Base-by-base conservation (phyloP, 2,113 vertebrate species). In the Daboia siamensis region DNA sequence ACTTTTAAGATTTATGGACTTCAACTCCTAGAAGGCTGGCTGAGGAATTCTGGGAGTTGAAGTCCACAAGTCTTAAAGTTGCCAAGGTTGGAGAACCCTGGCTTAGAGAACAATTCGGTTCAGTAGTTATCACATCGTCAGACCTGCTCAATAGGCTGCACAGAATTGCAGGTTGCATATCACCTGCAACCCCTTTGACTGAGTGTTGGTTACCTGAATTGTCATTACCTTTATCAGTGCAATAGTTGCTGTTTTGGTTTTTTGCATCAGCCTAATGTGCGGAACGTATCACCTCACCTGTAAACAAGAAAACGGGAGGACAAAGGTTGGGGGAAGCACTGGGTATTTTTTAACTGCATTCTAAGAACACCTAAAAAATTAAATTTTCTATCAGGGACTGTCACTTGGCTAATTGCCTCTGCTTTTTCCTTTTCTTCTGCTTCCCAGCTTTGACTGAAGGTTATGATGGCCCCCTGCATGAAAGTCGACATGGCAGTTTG, bases 381-480 rank as follows among this genome's bases (percentile, higher is more conserved):
- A 91, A 54, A 93, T 90, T 80, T 93, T 17, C 85, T 87, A 84
- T 56, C 92, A 93, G 84, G 90, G 89, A 94, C 46, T 48, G 48
- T 2, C 20, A 23, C 64, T 92, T 93, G 89, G 0, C 86, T 96
- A 94, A 96, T 0, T 0, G 91, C 90, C 91, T 21, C 91, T 95
- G 24, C n/a, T 92, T 33, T 88, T 88, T 90, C 94, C 17, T 80
- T 33, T 94, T 69, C 74, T 69, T 33, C 91, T 8, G 95, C 89
- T 96, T 96, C 85, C 39, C 97, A 99, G 99, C 98, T 56, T 91
- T 98, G 98, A 98, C 98, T 17, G 99, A 98, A 97, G 98, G 98
- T 94, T 98, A 98, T 46, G 97, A 97, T 5, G 97, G 97, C 94
- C 93, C 97, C 29, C 97, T 97, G 91, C 98, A 98, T 85, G 98